Conservation (phyloP, 2,113 vertebrate genomes). For the Bufo gargarizans region DNA sequence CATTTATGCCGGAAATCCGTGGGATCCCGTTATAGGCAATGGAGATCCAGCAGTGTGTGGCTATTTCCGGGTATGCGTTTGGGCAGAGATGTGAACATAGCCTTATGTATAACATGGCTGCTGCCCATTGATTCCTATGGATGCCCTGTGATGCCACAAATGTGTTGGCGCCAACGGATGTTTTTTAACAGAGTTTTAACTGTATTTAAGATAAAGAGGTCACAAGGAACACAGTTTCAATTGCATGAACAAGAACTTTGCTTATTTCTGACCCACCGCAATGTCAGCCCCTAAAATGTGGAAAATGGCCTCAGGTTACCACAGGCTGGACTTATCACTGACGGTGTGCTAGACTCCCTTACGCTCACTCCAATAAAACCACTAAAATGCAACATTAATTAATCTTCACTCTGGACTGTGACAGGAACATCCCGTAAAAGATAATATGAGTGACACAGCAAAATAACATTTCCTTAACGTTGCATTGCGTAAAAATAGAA, state of each 20-base stretch:
- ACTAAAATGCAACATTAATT: neutral
- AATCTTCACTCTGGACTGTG: constrained; percentile 4
- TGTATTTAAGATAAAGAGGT: neutral
- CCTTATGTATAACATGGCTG: too few species aligned
- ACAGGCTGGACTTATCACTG: neutral
- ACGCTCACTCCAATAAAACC: neutral
- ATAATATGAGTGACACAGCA: constrained; percentile 8
- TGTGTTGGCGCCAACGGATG: neutral
- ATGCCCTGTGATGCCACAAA: neutral
- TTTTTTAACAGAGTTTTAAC: neutral
- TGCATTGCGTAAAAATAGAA: neutral
- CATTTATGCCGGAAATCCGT: too few species aligned
- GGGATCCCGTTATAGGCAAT: too few species aligned
- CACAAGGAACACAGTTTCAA: neutral
- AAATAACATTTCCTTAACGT: neutral
- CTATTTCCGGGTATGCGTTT: too few species aligned
- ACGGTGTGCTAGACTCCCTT: neutral
- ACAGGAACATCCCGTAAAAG: constrained; percentile 26
- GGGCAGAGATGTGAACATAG: too few species aligned
- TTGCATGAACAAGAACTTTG: neutral
- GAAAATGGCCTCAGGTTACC: neutral
- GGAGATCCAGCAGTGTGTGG: too few species aligned
- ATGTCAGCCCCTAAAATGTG: neutral
- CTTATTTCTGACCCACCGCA: neutral
- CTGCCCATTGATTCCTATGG: too few species aligned